Base-by-base conservation (phyloP, 2,888 invertebrate genomes). In the Taphrorychus bicolor region DNA sequence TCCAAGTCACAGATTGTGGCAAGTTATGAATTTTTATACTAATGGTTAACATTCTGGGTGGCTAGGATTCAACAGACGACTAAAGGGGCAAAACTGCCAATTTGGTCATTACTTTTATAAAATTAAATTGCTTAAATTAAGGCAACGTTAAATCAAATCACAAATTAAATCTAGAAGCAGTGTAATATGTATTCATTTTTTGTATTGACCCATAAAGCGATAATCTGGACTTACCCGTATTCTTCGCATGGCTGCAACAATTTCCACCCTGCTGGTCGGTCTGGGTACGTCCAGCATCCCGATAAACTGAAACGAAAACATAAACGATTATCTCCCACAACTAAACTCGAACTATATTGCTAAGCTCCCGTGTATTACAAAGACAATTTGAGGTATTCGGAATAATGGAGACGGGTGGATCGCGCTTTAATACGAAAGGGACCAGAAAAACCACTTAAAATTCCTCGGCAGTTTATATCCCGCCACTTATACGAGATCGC, bases 221-320 rank as follows among this genome's bases (percentile, higher is more conserved):
- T n/a, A n/a, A n/a, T n/a, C n/a, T n/a, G n/a, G n/a, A n/a, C 92
- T 93, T 85, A 98, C 98, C 82, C 98, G 89, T 82, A 98, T 98
- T 79, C 97, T 88, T 71, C 98, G 91, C 98, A 99, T 99, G 71
- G 98, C 98, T 71, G 98, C 97, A 67, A 99, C 98, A 81, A 99
- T 99, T 85, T 99, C 98, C 74, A 98, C 94, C 76, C 98, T 88
- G 82, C 95, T 98, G 74, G 94, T 94, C 23, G 98, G 98, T 74
- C 98, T 87, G 16, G 97, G 95, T 76, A 99, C 97, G 83, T 98
- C 98, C 90, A 98, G 88, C 73, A 95, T 96, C 74, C 98, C 98
- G 82, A 99, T 98, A 84, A 96, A 97, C 98, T 99, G 91, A 57
- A 92, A 91, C 77, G 82, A 82, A 45, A 2, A 1, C 9, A 45